Conservation (phyloP, 64 coral and sea anemone species). For the Dendronephthya gigantea region DNA sequence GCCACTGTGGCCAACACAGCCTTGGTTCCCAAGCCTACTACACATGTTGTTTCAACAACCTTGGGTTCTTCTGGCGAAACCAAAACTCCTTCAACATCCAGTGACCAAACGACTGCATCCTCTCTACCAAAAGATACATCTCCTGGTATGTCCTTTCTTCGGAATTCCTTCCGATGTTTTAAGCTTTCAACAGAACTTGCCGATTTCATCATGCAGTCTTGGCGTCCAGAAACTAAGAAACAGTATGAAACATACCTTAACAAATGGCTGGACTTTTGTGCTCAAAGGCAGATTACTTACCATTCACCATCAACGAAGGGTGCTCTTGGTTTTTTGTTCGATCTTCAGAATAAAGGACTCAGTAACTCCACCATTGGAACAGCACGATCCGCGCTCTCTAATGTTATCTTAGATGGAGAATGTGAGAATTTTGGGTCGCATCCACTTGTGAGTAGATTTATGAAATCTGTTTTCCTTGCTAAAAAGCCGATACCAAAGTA, state of each 20-base stretch:
- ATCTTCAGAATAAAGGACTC: background rate
- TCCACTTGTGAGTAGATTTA: background rate
- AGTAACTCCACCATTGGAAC: conserved; percentile 23
- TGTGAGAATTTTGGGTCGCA: background rate
- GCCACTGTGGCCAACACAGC: background rate
- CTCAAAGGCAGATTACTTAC: conserved; percentile 7
- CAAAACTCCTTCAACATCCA: background rate
- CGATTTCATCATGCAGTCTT: background rate
- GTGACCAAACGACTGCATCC: background rate
- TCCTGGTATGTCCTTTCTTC: background rate
- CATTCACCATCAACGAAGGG: background rate
- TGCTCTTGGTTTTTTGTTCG: background rate
- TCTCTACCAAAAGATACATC: background rate
- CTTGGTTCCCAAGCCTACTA: background rate
- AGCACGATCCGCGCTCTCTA: conserved; percentile 13
- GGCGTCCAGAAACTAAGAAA: background rate
- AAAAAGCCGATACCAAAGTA: background rate
- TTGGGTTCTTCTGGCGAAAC: background rate
- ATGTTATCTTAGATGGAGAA: background rate
- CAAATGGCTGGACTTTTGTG: conserved; percentile 19
- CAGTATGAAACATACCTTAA: conserved; percentile 18
- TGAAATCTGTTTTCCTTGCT: background rate
- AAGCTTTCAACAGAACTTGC: background rate
- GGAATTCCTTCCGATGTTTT: background rate
- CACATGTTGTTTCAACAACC: background rate